Conservation (phyloP, 2,888 invertebrate genomes). For the Emmelina monodactyla region DNA sequence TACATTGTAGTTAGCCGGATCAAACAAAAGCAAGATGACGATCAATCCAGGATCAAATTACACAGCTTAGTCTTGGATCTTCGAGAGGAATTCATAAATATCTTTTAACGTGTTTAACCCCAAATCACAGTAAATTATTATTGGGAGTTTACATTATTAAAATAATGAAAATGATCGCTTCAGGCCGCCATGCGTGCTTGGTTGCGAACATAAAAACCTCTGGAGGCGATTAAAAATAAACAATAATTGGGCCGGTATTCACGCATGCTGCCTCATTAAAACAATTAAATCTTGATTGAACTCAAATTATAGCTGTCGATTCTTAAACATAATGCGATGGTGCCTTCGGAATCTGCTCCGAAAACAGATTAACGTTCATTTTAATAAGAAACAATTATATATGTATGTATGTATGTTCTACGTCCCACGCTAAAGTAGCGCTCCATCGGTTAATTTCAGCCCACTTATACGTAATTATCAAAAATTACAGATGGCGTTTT, state of each 20-base stretch:
- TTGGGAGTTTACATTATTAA: slow-evolving; percentile 67
- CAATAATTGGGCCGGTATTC: slow-evolving; percentile 66
- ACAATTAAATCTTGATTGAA: slow-evolving; percentile 68
- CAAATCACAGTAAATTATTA: slow-evolving; percentile 66
- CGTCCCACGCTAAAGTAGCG: slow-evolving; percentile 57
- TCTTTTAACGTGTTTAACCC: slow-evolving; percentile 64
- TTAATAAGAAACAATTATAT: slow-evolving; percentile 66
- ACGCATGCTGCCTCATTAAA: slow-evolving; percentile 66
- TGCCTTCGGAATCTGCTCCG: slow-evolving; percentile 55
- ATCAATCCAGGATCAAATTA: slow-evolving; percentile 37
- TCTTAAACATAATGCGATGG: slow-evolving; percentile 62
- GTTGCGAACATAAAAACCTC: slow-evolving; percentile 64
- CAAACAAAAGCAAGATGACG: background rate
- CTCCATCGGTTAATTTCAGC: slow-evolving; percentile 44
- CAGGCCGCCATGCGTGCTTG: slow-evolving; percentile 57
- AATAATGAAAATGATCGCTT: slow-evolving; percentile 66
- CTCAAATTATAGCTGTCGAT: slow-evolving; percentile 68
- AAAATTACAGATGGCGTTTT: slow-evolving; percentile 58
- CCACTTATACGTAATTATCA: slow-evolving; percentile 58
- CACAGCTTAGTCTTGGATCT: slow-evolving; percentile 39
- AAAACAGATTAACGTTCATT: slow-evolving; percentile 63
- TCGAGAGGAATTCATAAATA: slow-evolving; percentile 53
- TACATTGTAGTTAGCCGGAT: too few species aligned
- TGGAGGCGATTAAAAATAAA: slow-evolving; percentile 67
- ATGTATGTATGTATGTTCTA: slow-evolving; percentile 43